These are phyloP conservation scores for Polypterus senegalus DNA, from an alignment of 2,113 vertebrate species.

Conservation along the genomic window DNA sequence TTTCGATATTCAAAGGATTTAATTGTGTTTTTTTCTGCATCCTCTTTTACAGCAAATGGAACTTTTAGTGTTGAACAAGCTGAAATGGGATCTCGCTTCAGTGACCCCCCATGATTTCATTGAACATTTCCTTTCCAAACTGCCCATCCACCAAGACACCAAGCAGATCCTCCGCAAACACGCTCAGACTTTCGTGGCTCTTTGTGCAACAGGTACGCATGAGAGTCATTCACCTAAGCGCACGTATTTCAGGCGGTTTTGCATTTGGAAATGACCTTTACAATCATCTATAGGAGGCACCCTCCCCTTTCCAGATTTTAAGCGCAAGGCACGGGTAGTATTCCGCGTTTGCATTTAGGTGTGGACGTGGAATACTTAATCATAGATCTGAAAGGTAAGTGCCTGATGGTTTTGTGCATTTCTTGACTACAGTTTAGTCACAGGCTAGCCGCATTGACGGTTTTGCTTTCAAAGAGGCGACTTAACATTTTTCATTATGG, in stretches of 20 bases:
- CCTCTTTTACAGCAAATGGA: constrained; percentile 79
- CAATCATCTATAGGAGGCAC: constrained; percentile 2
- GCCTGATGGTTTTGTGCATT: neutral
- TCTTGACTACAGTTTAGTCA: too few relatives aligned
- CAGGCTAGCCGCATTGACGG: too few relatives aligned
- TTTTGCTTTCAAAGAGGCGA: too few relatives aligned
- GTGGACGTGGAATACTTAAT: constrained; percentile 4
- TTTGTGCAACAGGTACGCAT: constrained; percentile 86
- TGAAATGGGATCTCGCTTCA: constrained; percentile 95
- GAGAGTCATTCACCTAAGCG: constrained; percentile 21
- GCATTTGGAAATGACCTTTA: neutral
- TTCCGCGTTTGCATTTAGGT: constrained; percentile 4
- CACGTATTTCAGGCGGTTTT: neutral
- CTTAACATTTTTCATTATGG: too few relatives aligned
- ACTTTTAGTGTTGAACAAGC: constrained; percentile 85
- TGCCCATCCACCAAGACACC: constrained; percentile 74
- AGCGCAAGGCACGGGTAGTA: constrained; percentile 1
- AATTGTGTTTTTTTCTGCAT: constrained; percentile 11
- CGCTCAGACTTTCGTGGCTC: constrained; percentile 91
- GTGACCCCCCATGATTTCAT: constrained; percentile 94
- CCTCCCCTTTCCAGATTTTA: constrained; percentile 4
- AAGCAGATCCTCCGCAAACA: constrained; percentile 93
- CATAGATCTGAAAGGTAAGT: neutral
- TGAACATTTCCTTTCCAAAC: constrained; percentile 92
- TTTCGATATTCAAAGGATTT: too few relatives aligned